Conservation (phyloP, 2,888 invertebrate species). For the Hyposoter didymator region DNA sequence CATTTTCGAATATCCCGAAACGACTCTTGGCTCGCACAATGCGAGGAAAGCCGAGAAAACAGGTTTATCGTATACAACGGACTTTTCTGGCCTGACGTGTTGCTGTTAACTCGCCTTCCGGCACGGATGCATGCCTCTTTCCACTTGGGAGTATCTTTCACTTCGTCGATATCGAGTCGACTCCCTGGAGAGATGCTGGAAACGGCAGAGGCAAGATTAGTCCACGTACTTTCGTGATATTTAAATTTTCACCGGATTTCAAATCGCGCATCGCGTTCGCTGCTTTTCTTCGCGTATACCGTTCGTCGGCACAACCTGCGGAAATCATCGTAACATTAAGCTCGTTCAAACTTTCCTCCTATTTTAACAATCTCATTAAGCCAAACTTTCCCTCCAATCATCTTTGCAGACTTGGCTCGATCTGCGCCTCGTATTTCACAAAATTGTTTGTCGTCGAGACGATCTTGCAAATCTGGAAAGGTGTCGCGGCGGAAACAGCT, state of each 20-base stretch:
- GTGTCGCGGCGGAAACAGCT: background rate
- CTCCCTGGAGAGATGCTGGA: slow-evolving; percentile 4
- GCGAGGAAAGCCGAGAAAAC: slow-evolving; percentile 27
- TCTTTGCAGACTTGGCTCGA: background rate
- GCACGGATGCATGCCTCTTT: slow-evolving; percentile 32
- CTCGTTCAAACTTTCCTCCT: background rate
- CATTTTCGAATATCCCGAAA: slow-evolving; percentile 62
- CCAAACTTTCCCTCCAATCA: slow-evolving; percentile 4
- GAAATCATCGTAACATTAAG: slow-evolving; percentile 30
- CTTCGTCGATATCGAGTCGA: slow-evolving; percentile 51
- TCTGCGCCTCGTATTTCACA: slow-evolving; percentile 37
- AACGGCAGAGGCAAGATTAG: background rate
- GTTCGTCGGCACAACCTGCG: background rate
- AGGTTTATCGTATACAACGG: slow-evolving; percentile 45
- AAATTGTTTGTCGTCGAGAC: background rate
- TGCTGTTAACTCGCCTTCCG: slow-evolving; percentile 57
- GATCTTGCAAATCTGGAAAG: background rate
- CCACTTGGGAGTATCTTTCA: slow-evolving; percentile 31
- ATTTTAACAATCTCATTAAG: background rate
- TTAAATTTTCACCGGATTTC: slow-evolving; percentile 46
- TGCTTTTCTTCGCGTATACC: background rate
- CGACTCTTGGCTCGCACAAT: slow-evolving; percentile 63
- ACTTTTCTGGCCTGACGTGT: slow-evolving; percentile 60
- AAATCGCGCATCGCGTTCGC: background rate
- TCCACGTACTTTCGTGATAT: slow-evolving; percentile 26